Evolutionary conservation across 2,888 invertebrate species (phyloP).

Genomic region (Helleia helle): DNA sequence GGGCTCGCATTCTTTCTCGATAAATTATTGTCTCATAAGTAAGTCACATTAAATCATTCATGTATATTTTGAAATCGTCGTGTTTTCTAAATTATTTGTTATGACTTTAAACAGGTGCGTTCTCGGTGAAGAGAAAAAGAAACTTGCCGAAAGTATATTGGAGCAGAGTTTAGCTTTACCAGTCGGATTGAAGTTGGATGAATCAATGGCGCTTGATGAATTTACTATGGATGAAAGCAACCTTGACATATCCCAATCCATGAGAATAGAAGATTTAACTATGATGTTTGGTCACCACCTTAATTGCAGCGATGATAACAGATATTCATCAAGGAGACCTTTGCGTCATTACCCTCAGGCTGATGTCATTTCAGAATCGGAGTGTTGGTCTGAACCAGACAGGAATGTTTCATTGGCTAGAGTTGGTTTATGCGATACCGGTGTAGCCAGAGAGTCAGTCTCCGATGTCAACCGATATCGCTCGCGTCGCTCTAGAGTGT

Average conservation of each 20-base stretch:
- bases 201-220: slow-evolving; percentile 60
- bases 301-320: slow-evolving; percentile 40
- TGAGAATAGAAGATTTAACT: slow-evolving; percentile 61
- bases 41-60: slow-evolving; percentile 28
- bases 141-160: slow-evolving; percentile 60
- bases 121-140: slow-evolving; percentile 63
- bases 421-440: slow-evolving; percentile 75
- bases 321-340: slow-evolving; percentile 31
- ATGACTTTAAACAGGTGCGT: slow-evolving; percentile 55
- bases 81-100: neutral
- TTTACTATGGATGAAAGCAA: slow-evolving; percentile 61
- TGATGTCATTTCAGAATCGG: slow-evolving; percentile 77
- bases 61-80: neutral
- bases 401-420: slow-evolving; percentile 85
- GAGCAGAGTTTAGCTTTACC: slow-evolving; percentile 66
- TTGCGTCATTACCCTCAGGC: slow-evolving; percentile 41
- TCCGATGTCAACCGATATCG: slow-evolving; percentile 48
- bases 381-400: slow-evolving; percentile 92
- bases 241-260: slow-evolving; percentile 54
- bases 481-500: slow-evolving; percentile 54
- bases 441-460: slow-evolving; percentile 36
- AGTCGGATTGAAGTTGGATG: slow-evolving; percentile 60
- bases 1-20: slow-evolving; percentile 79
- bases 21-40: slow-evolving; percentile 76
- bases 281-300: slow-evolving; percentile 64